Base-by-base conservation (phyloP, 2,888 invertebrate species). In the Sipunculus nudus region DNA sequence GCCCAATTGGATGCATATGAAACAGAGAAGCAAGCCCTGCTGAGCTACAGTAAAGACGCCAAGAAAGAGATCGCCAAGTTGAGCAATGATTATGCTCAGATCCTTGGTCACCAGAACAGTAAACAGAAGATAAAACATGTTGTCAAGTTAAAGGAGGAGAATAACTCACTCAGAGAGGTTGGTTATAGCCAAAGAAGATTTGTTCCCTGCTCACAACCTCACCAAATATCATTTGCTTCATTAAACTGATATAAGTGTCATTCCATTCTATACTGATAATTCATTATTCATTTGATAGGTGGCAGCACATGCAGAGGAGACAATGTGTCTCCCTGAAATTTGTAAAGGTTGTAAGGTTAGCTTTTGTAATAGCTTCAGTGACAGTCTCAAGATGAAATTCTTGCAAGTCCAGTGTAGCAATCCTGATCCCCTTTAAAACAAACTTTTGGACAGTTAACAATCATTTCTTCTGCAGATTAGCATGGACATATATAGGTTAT, bases 61-160 rank as follows among this genome's bases (percentile, higher is more conserved):
- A 84, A 86, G 68, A 78, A 80, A 3, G 86, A 88, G 72, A 85
- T 87, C 39, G 82, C 86, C 67, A 85, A 87, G 59, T 80, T 89
- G 50, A 85, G 86, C 16, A 77, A 84, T 47, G 87, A 88, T 68
- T 88, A 88, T 74, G 87, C 88, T 1, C 86, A 87, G 61, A 77
- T 88, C 52, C 78, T 89, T n/a, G 89, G 89, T 0, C 89, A 89
- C 71, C 88, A 88, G 68, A 90, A 89, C 77, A 87, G 87, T 66
- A 88, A 87, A 69, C 89, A 89, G 76, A 89, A 88, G 77, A 88
- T 89, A 49, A 87, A 88, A 59, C 88, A 89, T 72, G 72, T 85
- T 19, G 70, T 76, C 32, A 82, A 83, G 63, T 68, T 85, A 40
- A 83, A 82, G 63, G 77, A 82, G 31, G 83, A 84, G 63, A 80